Conservation (phyloP, 1,140 invertebrate genomes). For the Pseudomyrmex sp. region DNA sequence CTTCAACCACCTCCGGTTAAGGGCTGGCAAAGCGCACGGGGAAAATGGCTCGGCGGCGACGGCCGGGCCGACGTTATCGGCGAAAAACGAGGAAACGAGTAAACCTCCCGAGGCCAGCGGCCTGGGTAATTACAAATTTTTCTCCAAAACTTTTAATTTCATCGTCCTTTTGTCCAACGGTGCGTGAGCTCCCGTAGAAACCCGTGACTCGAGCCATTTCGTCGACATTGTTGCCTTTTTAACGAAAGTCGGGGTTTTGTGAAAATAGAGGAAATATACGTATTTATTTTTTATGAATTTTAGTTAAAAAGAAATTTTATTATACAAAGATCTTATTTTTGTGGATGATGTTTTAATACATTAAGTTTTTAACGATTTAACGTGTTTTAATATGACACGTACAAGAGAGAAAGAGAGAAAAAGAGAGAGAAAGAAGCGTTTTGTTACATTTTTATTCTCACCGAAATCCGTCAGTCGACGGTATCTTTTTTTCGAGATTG, state of each 20-base stretch:
- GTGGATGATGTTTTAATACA: too few relatives aligned
- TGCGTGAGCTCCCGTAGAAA: constrained; percentile 25
- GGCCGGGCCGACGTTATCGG: constrained; percentile 65
- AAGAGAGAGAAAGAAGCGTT: background rate
- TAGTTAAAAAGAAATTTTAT: background rate
- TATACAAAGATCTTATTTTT: too few relatives aligned
- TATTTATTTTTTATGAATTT: background rate
- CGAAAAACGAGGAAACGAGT: constrained; percentile 65
- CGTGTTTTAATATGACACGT: background rate
- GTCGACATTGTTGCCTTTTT: background rate
- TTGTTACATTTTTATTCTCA: background rate
- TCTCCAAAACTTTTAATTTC: constrained; percentile 77
- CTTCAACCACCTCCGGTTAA: constrained; percentile 69
- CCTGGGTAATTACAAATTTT: constrained; percentile 74
- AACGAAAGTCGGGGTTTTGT: constrained; percentile 8
- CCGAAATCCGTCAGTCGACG: constrained; percentile 5
- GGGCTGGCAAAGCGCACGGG: constrained; percentile 61
- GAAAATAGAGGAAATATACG: background rate
- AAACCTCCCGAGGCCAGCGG: constrained; percentile 51
- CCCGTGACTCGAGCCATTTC: background rate
- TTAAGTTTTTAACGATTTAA: background rate
- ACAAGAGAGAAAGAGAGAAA: background rate
- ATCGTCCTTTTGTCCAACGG: constrained; percentile 58
- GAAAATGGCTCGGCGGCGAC: constrained; percentile 66
- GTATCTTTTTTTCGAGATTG: constrained; percentile 53